Evolutionary conservation across 2,113 vertebrate species (phyloP).

Genomic region (Cathartes aura): DNA sequence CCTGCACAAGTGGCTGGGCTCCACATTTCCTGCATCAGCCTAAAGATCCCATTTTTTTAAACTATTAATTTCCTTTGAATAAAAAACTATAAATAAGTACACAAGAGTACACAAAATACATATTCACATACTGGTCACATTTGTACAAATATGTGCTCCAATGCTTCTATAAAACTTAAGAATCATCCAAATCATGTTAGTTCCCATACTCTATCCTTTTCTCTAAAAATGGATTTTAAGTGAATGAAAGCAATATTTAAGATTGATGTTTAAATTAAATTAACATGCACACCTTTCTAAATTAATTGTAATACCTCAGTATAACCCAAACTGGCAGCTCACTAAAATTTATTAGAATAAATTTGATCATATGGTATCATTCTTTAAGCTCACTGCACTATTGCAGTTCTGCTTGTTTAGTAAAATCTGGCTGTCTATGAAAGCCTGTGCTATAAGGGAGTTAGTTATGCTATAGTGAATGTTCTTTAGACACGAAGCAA

Average conservation of each 20-base stretch:
- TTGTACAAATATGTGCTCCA: not conserved
- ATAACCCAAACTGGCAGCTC: not conserved
- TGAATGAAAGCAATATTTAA: not conserved
- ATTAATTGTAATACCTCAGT: not conserved
- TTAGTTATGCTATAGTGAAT: not conserved
- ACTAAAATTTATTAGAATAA: not conserved
- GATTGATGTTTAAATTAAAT: not conserved
- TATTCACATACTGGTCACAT: not conserved
- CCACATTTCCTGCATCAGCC: not conserved
- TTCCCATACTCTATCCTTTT: not conserved
- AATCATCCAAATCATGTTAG: not conserved
- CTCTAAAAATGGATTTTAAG: not conserved
- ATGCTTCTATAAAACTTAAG: not conserved
- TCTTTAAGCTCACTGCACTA: not conserved
- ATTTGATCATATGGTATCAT: not conserved
- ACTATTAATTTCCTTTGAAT: not conserved
- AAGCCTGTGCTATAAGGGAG: not conserved
- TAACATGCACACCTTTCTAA: not conserved
- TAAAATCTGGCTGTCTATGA: not conserved
- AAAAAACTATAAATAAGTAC: not conserved
- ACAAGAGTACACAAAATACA: not conserved
- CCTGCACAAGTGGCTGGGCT: not conserved
- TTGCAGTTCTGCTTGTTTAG: not conserved
- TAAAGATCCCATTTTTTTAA: not conserved
- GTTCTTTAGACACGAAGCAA: not conserved